Evolutionary conservation across 2,888 invertebrate species (phyloP), one percentile per base, ranked within the genome.

Genomic region (Protodeltote pygarga): DNA sequence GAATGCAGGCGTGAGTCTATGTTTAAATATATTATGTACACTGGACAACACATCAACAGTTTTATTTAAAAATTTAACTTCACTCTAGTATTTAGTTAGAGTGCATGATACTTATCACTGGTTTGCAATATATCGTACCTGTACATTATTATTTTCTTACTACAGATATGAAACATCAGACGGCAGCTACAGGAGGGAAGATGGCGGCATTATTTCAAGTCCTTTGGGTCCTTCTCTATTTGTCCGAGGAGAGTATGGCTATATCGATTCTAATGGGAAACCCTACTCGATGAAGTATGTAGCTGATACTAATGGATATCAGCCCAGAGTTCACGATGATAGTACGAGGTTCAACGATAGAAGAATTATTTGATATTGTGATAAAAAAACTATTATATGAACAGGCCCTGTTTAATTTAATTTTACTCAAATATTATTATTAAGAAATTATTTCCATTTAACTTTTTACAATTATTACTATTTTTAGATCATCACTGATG

Each of bases 231-330:
- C 63, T 3, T 65, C 64, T 3, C 45, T 86, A 1, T 81, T 81
- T 0, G 87, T 92, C 0, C 75, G 86, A 25, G 92, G 92, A 1
- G 92, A 93, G 57, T 94, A 93, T 54, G 92, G 92, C 0, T 94
- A 93, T 69, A 79, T 89, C 47, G 93, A 93, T 20, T 84, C 93
- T 1, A 83, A 85, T 46, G 94, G 94, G 2, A 67, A 68, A 1
- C 65, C 62, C 0, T 77, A 83, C 51, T 63, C 71, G 0, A 75
- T 94, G 15, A 78, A 72, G 31, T 95, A 94, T 67, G 81, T 94
- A 1, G 94, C 94, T 4, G 95, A 95, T 59, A 91, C 92, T 42
- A 93, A 93, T 50, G 95, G 95, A 1, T 92, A 77, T 46, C 86
- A 79, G 42, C 84, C 85, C 1, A 71, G 73, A 21, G 39, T 71